These are phyloP conservation scores for Strix aluco DNA, from an alignment of 2,113 vertebrate species.

Conservation along the genomic window DNA sequence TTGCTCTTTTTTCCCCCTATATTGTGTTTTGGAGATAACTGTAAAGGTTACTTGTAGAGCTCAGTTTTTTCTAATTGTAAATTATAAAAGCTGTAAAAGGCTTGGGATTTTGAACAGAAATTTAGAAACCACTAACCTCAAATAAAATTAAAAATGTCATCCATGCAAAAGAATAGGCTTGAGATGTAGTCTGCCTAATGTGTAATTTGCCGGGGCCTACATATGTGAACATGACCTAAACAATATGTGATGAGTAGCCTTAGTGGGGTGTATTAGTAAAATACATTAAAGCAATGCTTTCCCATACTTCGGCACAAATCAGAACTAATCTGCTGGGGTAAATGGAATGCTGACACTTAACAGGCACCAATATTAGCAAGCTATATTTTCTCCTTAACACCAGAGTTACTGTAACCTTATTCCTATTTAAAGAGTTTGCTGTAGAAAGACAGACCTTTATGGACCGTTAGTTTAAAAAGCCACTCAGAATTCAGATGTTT, in stretches of 20 bases:
- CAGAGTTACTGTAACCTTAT: not conserved
- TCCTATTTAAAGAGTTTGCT: not conserved
- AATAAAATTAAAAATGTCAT: not conserved
- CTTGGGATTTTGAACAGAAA: not conserved
- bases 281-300: not conserved
- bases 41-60: not conserved
- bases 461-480: not conserved
- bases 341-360: not conserved
- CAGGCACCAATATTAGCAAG: not conserved
- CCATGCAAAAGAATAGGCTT: not conserved
- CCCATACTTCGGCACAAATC: not conserved
- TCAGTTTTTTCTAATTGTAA: not conserved
- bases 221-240: not conserved
- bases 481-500: not conserved
- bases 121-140: not conserved
- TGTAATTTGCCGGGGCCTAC: not conserved
- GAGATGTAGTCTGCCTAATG: not conserved
- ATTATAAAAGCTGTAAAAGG: not conserved
- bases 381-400: not conserved
- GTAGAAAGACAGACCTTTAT: not conserved
- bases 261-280: not conserved
- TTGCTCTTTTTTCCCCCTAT: fast-evolving
- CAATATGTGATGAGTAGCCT: not conserved
- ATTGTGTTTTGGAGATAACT: not conserved
- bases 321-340: not conserved